Evolutionary conservation across 92 coral and sea anemone genomes (phyloP), one percentile per base, ranked within the genome.

Genomic region (Plumapathes pennacea): DNA sequence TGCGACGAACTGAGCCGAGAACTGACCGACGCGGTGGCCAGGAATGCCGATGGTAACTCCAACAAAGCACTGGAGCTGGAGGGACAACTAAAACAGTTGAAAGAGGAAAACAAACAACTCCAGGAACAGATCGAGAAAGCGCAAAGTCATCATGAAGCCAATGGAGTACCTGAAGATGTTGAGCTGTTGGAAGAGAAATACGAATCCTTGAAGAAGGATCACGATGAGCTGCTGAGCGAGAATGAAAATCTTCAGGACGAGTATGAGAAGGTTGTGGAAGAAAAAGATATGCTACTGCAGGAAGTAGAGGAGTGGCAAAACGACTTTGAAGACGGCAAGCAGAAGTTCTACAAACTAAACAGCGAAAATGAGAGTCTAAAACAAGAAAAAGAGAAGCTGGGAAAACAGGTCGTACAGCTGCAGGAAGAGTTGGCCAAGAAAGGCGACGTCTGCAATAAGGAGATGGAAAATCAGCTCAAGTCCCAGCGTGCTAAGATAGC

Each of bases 321-420:
- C 32, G 71, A 61, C 19, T 67, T 86, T 10, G 89, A 71, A 23
- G 64, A 57, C 40, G 95, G 88, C 13, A 82, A 63, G 47, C 37
- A 36, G 47, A 76, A 55, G 70, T 76, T 49, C 19, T 65, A 42
- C 2, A 77, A 72, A 19, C 78, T 87, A 9, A 59, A 72, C 44
- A 68, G 77, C 3, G 86, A 87, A 32, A 72, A 85, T 34, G 95
- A 87, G 20, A 59, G 46, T 21, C 64, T 83, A 43, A 72, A 74
- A 34, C 77, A 83, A 41, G 78, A 73, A 25, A 85, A 57, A 55
- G 54, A 45, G 13, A 74, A 89, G 60, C 32, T 94, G 46, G 83
- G 84, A 68, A 85, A 89, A 1, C 86, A 89, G 15, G 61, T 81
- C 8, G 52, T 64, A 26, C 47, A 72, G 45, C 62, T 94, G 1